phyloP scores from a whole-genome alignment of 2,797 vertebrate species.

The Sebastes taczanowskii region DNA sequence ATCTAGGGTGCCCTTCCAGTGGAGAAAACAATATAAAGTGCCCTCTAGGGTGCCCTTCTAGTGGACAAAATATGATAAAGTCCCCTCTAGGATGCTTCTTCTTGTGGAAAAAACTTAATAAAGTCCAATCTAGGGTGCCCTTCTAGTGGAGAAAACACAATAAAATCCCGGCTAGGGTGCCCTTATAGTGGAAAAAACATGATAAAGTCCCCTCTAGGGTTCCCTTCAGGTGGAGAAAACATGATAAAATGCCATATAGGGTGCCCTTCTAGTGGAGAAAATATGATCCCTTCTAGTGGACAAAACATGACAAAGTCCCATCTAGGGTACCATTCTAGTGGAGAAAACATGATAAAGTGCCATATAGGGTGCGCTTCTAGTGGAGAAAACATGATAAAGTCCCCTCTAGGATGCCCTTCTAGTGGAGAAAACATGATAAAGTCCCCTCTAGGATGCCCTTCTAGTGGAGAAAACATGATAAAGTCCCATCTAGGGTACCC shows the following conservation, averaged over 20 bases:
- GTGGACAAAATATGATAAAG: no score
- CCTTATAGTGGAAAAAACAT: no score
- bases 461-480: background rate
- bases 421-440: no score
- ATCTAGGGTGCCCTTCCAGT: background rate
- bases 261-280: background rate
- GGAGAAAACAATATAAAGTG: no score
- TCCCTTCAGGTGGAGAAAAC: background rate
- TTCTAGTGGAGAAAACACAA: no score
- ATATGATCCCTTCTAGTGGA: background rate
- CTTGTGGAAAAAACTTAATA: no score
- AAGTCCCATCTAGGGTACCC: background rate
- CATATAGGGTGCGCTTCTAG: rapidly evolving
- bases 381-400: background rate
- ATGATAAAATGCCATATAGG: background rate
- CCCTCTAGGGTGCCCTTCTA: no score
- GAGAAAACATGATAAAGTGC: rapidly evolving
- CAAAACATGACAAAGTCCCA: background rate
- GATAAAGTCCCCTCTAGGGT: background rate
- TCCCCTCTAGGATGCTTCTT: no score
- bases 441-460: rapidly evolving
- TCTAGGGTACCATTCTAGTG: background rate
- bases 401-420: rapidly evolving
- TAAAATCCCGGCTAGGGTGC: rapidly evolving
- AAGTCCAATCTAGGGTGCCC: no score